Evolutionary conservation across 2,113 vertebrate species (phyloP).

Genomic region (Seriola aureovittata): DNA sequence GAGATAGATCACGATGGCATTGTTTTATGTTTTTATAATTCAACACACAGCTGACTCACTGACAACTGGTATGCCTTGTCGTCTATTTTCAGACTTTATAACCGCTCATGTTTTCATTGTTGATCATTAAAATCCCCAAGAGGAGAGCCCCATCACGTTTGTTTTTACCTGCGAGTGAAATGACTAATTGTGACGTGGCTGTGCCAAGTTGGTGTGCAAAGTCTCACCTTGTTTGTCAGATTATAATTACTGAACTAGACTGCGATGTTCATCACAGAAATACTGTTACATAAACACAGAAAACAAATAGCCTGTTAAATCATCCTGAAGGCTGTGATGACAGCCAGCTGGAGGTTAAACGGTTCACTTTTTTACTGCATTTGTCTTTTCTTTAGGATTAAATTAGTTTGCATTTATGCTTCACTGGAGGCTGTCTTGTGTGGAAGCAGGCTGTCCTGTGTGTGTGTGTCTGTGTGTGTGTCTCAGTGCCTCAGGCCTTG

Average conservation of each 20-base stretch:
- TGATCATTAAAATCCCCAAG: background rate
- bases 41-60: background rate
- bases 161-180: background rate
- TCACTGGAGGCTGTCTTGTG: background rate
- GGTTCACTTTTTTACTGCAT: background rate
- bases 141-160: background rate
- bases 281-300: slow-evolving; percentile 26
- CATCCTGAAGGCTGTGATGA: background rate
- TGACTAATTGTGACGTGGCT: slow-evolving; percentile 23
- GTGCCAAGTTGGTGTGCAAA: slow-evolving; percentile 16
- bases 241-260: background rate
- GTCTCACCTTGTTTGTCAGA: slow-evolving; percentile 28
- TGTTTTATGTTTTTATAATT: background rate
- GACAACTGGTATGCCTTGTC: background rate
- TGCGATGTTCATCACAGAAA: slow-evolving; percentile 6
- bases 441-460: background rate
- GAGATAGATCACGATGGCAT: no score
- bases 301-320: slow-evolving; percentile 16
- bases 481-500: slow-evolving; percentile 22
- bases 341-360: background rate
- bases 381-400: background rate
- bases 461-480: slow-evolving; percentile 14
- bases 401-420: slow-evolving; percentile 1
- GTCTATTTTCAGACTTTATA: background rate
- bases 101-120: background rate